Base-by-base conservation (phyloP, 2,888 invertebrate genomes). In the Ommatoiulus sabulosus region DNA sequence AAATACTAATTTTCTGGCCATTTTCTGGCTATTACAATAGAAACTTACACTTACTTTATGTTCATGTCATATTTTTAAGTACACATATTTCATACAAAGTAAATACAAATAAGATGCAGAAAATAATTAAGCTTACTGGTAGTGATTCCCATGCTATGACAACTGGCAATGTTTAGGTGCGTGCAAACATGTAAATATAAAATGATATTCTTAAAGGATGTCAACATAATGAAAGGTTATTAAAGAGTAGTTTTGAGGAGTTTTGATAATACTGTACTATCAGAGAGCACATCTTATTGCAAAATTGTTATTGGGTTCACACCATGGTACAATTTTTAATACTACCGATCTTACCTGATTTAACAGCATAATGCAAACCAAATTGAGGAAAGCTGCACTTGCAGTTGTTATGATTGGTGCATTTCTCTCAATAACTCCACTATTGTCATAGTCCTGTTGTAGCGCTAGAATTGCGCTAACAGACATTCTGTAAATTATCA, bases 311-410 rank as follows among this genome's bases (percentile, higher is more conserved):
- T 5, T 72, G 72, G 72, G 72, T 72, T 72, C 72, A 72, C 72
- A 72, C 72, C 10, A 24, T 72, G 72, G 72, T 24, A 24, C 72
- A 72, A 72, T 72, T 20, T 24, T 0, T 20, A 20, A 72, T 10
- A 72, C 8, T 2, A 24, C 44, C 20, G 7, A 7, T 88, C 93
- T 94, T 92, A 96, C 95, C 94, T 95, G 96, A 92, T 97, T 98
- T 91, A 99, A 96, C 89, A 98, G 93, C 91, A 97, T 95, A 91
- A 99, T 99, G 92, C 97, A 96, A 89, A 95, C 94, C 91, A 99
- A 94, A 94, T 99, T 99, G 91, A 99, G 96, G 91, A 95, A 95
- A 2, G 99, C 99, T 0, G 98, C 98, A 1, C 98, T 97, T 43
- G 96, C 95, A 0, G 98, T 96, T 24, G 97, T 97, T 92, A 98